Base-by-base conservation (phyloP, 2,797 vertebrate species). In the Hafferia zeledoni region DNA sequence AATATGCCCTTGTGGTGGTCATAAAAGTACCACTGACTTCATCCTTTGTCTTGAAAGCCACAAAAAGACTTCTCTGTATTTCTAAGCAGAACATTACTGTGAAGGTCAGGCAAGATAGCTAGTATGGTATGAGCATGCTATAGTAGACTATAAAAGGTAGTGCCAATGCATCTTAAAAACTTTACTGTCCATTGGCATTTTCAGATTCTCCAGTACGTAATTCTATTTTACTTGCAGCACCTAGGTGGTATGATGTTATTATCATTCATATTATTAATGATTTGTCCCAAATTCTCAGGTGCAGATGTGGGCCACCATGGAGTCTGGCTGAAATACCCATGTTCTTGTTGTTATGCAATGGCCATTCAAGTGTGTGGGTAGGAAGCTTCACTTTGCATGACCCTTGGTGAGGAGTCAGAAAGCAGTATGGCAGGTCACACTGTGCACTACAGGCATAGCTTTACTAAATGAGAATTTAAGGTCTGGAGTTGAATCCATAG, bases 301-400 rank as follows among this genome's bases (percentile, higher is more conserved):
- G 4, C 11, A 27, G 15, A 3, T 33, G 3, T 56, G 27, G 7
- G 9, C 5, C 35, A 31, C 5, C n/a, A 4, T 13, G 19, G 5
- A 11, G 7, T 52, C 80, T 81, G 57, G 15, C 17, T 71, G 60
- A 23, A 70, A 11, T 11, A 83, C 22, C 3, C 7, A 4, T 20
- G 7, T n/a, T 90, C 55, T 50, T 2, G 1, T 14, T 80, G 46
- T 47, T 50, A 20, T 11, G n/a, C 27, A 70, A 18, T 4, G 9
- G 24, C 25, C 76, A 67, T 61, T 47, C 22, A 47, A 60, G 27
- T 1, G 1, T 49, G n/a, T 50, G 35, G 10, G 16, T 14, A 69
- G n/a, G n/a, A 79, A 76, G 11, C 9, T 47, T 88, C 22, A 20
- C 35, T 53, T 65, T 70, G 41, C 9, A 5, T 25, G 17, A 52